Conservation (phyloP, 2,113 vertebrate genomes). For the Recurvirostra avosetta region DNA sequence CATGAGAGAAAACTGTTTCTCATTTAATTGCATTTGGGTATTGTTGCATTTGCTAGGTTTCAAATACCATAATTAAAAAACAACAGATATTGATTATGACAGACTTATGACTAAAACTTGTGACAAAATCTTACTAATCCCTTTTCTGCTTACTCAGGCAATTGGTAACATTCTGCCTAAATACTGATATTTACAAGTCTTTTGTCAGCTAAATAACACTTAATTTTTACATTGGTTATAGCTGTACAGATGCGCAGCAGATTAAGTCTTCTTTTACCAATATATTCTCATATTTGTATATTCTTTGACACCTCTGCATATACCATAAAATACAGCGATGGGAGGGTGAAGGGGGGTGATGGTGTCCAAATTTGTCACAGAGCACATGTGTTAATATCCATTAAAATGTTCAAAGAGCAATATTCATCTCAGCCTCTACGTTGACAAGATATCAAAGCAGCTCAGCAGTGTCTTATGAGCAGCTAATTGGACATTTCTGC, state of each 20-base stretch:
- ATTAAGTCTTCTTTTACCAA: neutral
- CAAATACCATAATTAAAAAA: neutral
- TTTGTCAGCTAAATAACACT: neutral
- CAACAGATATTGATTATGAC: neutral
- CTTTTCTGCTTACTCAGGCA: neutral
- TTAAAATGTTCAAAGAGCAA: conserved; percentile 43
- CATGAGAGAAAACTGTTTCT: neutral
- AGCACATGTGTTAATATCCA: neutral
- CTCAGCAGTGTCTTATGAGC: neutral
- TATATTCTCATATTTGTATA: neutral
- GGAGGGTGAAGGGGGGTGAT: neutral
- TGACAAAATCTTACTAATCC: neutral
- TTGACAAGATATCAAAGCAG: neutral
- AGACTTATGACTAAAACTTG: neutral
- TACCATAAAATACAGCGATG: neutral
- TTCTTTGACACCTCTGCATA: neutral
- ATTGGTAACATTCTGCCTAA: neutral
- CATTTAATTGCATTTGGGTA: neutral
- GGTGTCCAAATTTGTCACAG: neutral
- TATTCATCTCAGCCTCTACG: neutral
- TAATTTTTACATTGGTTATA: neutral
- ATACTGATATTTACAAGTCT: neutral
- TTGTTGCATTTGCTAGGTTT: neutral
- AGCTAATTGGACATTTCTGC: conserved; percentile 4
- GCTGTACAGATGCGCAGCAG: neutral